These are phyloP conservation scores for Falco berigora DNA, from an alignment of 2,797 vertebrate species.

Conservation along the genomic window DNA sequence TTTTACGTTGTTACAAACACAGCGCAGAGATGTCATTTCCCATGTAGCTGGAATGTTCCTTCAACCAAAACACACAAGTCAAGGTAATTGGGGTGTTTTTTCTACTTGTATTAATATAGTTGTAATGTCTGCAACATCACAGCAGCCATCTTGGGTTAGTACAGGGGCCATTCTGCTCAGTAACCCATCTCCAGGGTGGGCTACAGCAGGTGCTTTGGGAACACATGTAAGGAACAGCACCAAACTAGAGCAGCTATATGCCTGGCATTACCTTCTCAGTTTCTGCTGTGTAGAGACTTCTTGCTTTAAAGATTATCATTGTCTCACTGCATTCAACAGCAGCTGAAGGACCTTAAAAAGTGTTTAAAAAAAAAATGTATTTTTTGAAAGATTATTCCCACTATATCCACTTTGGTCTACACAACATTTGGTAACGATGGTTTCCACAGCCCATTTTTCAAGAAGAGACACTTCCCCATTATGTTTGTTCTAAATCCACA, in stretches of 20 bases:
- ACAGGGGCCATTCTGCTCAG: neutral
- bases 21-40: neutral
- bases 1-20: neutral
- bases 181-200: neutral
- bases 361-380: too few relatives aligned
- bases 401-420: neutral
- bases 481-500: neutral
- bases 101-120: neutral
- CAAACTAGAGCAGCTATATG: neutral
- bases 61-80: neutral
- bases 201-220: neutral
- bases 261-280: neutral
- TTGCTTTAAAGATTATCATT: neutral
- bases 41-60: neutral
- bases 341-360: neutral
- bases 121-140: neutral
- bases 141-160: neutral
- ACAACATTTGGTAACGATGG: neutral
- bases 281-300: neutral
- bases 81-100: neutral
- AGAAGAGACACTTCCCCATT: neutral
- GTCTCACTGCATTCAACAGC: neutral
- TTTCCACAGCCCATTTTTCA: neutral
- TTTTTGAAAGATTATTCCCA: neutral
- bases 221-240: neutral